Conservation (phyloP, 2,888 invertebrate species). For the Napeogenes inachia region DNA sequence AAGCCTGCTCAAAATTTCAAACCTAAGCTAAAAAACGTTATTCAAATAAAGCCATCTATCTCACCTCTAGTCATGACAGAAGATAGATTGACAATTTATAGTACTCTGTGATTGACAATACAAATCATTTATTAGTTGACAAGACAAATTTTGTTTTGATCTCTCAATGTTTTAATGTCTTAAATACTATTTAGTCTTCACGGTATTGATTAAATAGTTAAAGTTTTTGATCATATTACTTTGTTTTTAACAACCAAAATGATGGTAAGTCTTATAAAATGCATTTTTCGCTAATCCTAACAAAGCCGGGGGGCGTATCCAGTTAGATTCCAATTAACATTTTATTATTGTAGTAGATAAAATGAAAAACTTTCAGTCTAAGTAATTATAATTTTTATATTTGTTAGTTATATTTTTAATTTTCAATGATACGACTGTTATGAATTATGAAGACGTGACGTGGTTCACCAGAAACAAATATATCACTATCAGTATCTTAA, state of each 20-base stretch:
- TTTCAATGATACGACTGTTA: not conserved
- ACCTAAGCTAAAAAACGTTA: no score
- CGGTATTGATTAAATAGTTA: slow-evolving; percentile 5
- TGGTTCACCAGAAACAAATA: not conserved
- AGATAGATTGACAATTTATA: no score
- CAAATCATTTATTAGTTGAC: slow-evolving; percentile 18
- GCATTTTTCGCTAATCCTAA: slow-evolving; percentile 1
- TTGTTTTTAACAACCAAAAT: slow-evolving; percentile 37
- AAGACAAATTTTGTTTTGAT: slow-evolving; percentile 11
- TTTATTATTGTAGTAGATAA: not conserved
- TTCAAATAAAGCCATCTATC: no score
- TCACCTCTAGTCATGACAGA: no score
- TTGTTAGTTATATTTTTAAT: not conserved
- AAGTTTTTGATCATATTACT: slow-evolving; percentile 11
- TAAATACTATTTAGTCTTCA: slow-evolving; percentile 4
- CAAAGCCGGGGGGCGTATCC: slow-evolving; percentile 47
- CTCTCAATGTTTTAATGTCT: not conserved
- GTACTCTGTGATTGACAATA: slow-evolving; percentile 16
- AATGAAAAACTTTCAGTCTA: no score
- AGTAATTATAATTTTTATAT: no score
- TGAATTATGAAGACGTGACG: not conserved
- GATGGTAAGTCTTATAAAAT: slow-evolving; percentile 50
- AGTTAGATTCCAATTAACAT: slow-evolving; percentile 15
- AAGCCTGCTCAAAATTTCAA: no score
- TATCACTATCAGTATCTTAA: slow-evolving; percentile 13